phyloP scores from a whole-genome alignment of 2,797 vertebrate genomes.

The Lacerta agilis region DNA sequence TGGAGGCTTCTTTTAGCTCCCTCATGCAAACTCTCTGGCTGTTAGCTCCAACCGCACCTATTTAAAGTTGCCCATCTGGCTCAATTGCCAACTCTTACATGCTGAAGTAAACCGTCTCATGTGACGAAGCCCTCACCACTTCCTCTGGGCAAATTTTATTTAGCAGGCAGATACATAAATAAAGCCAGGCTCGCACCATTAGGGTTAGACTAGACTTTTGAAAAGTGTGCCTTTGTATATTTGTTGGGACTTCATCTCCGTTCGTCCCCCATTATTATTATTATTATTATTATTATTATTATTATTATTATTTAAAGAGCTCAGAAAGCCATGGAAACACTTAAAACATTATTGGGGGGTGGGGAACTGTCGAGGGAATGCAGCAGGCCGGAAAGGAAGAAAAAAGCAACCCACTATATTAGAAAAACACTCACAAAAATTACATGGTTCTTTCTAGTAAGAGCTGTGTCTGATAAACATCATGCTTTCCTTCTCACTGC shows the following conservation, averaged over 20 bases:
- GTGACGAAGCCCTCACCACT: conserved; percentile 17
- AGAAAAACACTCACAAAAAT: conserved; percentile 4
- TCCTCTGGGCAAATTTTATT: conserved; percentile 26
- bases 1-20: conserved; percentile 5
- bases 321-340: neutral
- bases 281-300: neutral
- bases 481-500: neutral
- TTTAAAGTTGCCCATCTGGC: conserved; percentile 14
- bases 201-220: neutral
- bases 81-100: fast-evolving
- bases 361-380: neutral
- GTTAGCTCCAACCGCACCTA: conserved; percentile 1
- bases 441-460: neutral
- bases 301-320: neutral
- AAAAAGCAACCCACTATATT: neutral
- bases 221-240: neutral
- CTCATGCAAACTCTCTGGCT: neutral
- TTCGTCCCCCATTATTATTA: neutral
- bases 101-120: conserved; percentile 49
- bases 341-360: neutral
- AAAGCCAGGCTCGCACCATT: neutral
- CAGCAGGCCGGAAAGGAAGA: neutral
- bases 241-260: fast-evolving
- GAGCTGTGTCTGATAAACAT: neutral
- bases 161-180: neutral